These are phyloP conservation scores for Hydraecia micacea DNA, from an alignment of 2,888 invertebrate species.

Conservation along the genomic window DNA sequence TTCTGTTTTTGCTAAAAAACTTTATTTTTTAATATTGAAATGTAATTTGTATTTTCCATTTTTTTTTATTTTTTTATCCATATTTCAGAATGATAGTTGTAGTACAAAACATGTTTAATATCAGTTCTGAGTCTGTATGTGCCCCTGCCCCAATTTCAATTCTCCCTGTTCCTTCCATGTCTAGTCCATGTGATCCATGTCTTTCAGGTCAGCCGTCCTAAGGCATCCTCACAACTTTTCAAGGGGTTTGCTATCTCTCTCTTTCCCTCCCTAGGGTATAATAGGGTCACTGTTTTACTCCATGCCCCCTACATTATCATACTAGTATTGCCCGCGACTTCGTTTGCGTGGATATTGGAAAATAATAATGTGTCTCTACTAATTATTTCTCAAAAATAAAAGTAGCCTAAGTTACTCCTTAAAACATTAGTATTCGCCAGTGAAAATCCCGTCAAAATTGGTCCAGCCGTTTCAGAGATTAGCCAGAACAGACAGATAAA, in stretches of 20 bases:
- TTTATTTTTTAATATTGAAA: not conserved
- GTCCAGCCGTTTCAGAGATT: not conserved
- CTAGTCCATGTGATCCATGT: not conserved
- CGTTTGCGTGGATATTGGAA: too few relatives aligned
- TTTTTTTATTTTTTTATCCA: not conserved
- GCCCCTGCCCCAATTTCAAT: not conserved
- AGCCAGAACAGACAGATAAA: not conserved
- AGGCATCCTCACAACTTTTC: not conserved
- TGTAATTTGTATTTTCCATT: not conserved
- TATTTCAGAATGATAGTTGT: not conserved
- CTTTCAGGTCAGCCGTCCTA: too few relatives aligned
- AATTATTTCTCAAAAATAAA: not conserved
- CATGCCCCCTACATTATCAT: not conserved
- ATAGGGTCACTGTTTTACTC: not conserved
- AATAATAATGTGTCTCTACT: not conserved
- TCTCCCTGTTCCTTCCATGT: not conserved
- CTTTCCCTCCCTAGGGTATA: not conserved
- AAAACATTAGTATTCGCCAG: not conserved
- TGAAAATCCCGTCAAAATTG: not conserved
- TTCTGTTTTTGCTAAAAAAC: not conserved
- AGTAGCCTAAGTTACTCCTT: not conserved
- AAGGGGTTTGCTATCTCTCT: not conserved
- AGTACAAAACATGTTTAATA: not conserved
- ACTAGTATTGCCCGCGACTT: too few relatives aligned
- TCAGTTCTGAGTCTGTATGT: not conserved